phyloP scores from a whole-genome alignment of 2,113 vertebrate genomes.

The Alethe castanea region DNA sequence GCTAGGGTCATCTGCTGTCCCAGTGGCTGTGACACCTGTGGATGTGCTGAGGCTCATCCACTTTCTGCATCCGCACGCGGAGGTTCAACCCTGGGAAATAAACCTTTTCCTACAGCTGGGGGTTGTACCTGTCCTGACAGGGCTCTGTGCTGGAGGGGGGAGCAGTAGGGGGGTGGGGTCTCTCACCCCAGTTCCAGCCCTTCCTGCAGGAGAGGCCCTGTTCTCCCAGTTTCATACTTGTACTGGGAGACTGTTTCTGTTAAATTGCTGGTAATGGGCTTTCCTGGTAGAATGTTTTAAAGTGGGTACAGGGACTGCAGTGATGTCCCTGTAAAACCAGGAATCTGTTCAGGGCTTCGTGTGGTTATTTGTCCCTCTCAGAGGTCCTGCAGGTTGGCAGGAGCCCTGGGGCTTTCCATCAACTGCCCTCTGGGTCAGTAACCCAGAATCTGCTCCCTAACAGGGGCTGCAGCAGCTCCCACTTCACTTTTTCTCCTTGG shows the following conservation, averaged over 20 bases:
- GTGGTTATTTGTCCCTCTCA: not conserved
- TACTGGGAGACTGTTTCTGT: accelerated
- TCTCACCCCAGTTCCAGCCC: not conserved
- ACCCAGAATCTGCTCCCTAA: not conserved
- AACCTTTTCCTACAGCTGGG: not conserved
- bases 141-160: not conserved
- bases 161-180: too few relatives aligned
- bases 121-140: too few relatives aligned
- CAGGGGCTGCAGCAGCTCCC: accelerated
- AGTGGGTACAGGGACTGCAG: too few relatives aligned
- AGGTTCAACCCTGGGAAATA: not conserved
- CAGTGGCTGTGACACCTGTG: not conserved
- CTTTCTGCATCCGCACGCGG: accelerated
- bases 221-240: not conserved
- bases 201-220: not conserved
- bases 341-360: not conserved
- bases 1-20: not conserved
- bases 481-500: not conserved
- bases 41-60: not conserved
- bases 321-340: accelerated
- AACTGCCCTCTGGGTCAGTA: not conserved
- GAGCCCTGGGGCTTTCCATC: not conserved
- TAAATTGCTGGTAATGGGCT: not conserved
- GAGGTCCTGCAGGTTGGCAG: not conserved
- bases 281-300: not conserved